Evolutionary conservation across 1,140 invertebrate genomes (phyloP), one percentile per base, ranked within the genome.

Genomic region (Psilanteris sp.): DNA sequence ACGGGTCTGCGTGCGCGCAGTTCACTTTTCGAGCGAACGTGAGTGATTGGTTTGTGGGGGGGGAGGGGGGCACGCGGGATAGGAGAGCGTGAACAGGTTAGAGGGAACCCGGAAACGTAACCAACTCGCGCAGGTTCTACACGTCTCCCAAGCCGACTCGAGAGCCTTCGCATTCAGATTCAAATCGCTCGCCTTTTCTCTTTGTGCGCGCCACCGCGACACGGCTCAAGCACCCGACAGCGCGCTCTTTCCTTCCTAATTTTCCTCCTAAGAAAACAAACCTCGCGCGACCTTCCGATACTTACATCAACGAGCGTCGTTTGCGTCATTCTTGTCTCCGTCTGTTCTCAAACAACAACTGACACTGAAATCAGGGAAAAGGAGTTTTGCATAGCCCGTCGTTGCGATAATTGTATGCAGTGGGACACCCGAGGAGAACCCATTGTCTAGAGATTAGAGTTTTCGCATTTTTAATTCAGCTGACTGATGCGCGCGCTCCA

Each of bases 261-360:
- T 79, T 79, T 79, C 72, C 59, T 73, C 37, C 64, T 78, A 78
- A 70, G 76, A 70, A 78, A 78, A 78, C 70, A 78, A 78, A 78
- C 70, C 52, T 71, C 50, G 50, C 61, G 52, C 71, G 70, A 73
- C 59, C 52, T 74, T 73, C 22, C 70, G 43, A 59, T 73, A 59
- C 70, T 73, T 59, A 57, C 66, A 59, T 66, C 59, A 64, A 72
- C 50, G 39, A 64, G 46, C 18, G 39, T 22, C 20, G 24, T 34
- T 54, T 48, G 20, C 22, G 10, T 6, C 31, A 14, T 10, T 32
- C 34, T 20, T 46, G 52, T 52, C 61, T 59, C 14, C 13, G 43
- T 18, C 50, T 18, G 32, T 46, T 71, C 55, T 54, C 55, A 54
- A 72, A 62, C 39, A 72, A 62, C 57, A 62, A 72, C 55, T 55